phyloP scores from a whole-genome alignment of 2,113 vertebrate genomes.

The Tylochromis polylepis region DNA sequence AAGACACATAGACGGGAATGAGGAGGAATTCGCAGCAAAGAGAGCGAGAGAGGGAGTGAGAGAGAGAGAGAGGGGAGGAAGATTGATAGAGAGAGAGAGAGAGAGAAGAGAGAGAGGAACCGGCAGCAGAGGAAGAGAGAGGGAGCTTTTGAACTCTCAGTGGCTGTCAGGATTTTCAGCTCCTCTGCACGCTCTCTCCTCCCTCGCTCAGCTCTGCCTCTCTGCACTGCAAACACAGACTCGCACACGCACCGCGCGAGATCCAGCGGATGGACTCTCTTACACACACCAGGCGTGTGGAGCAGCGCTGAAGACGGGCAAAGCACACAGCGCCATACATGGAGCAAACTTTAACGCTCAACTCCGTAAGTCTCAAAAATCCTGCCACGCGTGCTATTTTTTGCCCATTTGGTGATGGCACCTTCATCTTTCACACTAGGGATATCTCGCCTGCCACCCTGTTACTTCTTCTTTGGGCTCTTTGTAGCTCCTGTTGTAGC shows the following conservation, averaged over 20 bases:
- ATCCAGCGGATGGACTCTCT: constrained; percentile 67
- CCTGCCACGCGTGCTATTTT: neutral
- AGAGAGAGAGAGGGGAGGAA: neutral
- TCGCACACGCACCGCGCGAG: constrained; percentile 12
- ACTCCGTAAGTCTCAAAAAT: constrained; percentile 68
- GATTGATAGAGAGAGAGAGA: constrained; percentile 53
- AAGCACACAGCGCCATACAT: constrained; percentile 68
- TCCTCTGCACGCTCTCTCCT: constrained; percentile 40
- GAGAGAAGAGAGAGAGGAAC: constrained; percentile 14
- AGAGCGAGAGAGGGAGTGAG: neutral
- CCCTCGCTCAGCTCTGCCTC: constrained; percentile 28
- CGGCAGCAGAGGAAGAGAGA: constrained; percentile 52
- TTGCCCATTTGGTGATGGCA: neutral
- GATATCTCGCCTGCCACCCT: neutral
- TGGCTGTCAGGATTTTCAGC: constrained; percentile 59
- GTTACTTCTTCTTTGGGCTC: constrained; percentile 39
- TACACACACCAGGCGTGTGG: constrained; percentile 56
- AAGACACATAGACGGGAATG: constrained; percentile 45
- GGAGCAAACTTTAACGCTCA: constrained; percentile 84
- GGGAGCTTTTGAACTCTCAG: constrained; percentile 65
- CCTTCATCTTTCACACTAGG: constrained; percentile 15
- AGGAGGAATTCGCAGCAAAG: constrained; percentile 52
- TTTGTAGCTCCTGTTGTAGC: constrained; percentile 41
- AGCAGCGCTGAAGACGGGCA: constrained; percentile 63
- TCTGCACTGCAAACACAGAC: constrained; percentile 33